Conservation (phyloP, 2,888 invertebrate genomes). For the Nasonovia ribisnigri region DNA sequence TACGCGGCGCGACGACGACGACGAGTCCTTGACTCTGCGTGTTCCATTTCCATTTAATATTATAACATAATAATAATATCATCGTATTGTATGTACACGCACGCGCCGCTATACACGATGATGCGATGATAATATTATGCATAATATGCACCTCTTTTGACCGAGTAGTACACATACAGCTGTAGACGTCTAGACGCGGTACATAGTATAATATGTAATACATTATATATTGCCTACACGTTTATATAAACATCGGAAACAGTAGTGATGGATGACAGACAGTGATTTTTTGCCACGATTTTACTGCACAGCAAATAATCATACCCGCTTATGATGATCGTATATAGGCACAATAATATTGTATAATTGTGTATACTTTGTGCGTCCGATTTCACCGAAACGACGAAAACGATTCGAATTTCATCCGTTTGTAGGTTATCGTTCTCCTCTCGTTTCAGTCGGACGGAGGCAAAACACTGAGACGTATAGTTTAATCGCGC, state of each 20-base stretch:
- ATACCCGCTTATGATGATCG: too few species aligned
- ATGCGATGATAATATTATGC: not conserved
- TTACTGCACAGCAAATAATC: not conserved
- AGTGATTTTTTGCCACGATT: not conserved
- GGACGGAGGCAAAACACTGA: not conserved
- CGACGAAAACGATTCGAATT: not conserved
- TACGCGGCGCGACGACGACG: slow-evolving; percentile 39
- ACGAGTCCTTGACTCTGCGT: slow-evolving; percentile 51
- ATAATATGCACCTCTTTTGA: not conserved
- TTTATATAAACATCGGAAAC: not conserved
- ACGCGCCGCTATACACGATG: not conserved
- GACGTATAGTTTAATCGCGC: not conserved
- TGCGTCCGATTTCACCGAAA: not conserved
- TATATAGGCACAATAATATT: not conserved
- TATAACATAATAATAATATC: slow-evolving; percentile 19
- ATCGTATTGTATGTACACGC: not conserved
- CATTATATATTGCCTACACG: too few species aligned
- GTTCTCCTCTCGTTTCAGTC: not conserved
- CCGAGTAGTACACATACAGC: not conserved
- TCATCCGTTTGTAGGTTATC: not conserved
- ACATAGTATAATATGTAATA: not conserved
- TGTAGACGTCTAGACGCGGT: slow-evolving; percentile 8
- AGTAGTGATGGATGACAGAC: too few species aligned
- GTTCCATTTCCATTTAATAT: slow-evolving; percentile 45
- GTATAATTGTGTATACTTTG: not conserved